These are phyloP conservation scores for Noctua fimbriata DNA, from an alignment of 2,888 invertebrate species.

Conservation along the genomic window DNA sequence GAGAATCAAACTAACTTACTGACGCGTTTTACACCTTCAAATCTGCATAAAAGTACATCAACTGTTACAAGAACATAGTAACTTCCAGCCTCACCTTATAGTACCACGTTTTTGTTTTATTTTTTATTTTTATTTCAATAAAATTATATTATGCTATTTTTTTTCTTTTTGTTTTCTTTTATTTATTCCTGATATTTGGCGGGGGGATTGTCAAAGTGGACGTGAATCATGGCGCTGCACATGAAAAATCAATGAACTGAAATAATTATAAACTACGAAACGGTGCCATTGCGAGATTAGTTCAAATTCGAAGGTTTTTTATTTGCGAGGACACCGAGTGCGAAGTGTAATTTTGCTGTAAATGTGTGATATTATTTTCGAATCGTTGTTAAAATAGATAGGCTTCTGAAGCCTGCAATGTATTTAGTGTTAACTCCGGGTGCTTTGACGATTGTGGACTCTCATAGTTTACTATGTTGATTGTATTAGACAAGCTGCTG, in stretches of 20 bases:
- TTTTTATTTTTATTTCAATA: conserved; percentile 79
- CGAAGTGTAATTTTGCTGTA: conserved; percentile 87
- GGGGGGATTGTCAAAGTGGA: conserved; percentile 88
- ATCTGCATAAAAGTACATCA: conserved; percentile 74
- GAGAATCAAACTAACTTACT: conserved; percentile 18
- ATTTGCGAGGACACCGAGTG: conserved; percentile 83
- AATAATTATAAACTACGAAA: conserved; percentile 75
- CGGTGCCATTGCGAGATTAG: conserved; percentile 82
- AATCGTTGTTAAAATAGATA: conserved; percentile 83
- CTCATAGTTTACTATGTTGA: conserved; percentile 87
- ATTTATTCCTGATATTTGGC: conserved; percentile 79
- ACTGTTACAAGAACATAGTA: conserved; percentile 71
- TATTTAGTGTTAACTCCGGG: conserved; percentile 89
- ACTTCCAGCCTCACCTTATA: conserved; percentile 78
- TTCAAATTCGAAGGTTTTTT: conserved; percentile 76
- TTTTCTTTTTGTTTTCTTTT: conserved; percentile 76
- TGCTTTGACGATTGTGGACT: conserved; percentile 90
- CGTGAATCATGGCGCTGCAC: conserved; percentile 88
- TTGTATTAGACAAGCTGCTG: conserved; percentile 86
- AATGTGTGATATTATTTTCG: conserved; percentile 90
- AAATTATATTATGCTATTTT: conserved; percentile 78
- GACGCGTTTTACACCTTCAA: conserved; percentile 54
- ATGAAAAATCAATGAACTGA: conserved; percentile 80
- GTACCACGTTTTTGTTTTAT: conserved; percentile 72
- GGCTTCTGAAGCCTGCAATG: conserved; percentile 89